Percentiles rank a stretch among this genome's conserved stretches.
phyloP scores from a whole-genome alignment of 2,113 vertebrate species.

The Oreotrochilus melanogaster region DNA sequence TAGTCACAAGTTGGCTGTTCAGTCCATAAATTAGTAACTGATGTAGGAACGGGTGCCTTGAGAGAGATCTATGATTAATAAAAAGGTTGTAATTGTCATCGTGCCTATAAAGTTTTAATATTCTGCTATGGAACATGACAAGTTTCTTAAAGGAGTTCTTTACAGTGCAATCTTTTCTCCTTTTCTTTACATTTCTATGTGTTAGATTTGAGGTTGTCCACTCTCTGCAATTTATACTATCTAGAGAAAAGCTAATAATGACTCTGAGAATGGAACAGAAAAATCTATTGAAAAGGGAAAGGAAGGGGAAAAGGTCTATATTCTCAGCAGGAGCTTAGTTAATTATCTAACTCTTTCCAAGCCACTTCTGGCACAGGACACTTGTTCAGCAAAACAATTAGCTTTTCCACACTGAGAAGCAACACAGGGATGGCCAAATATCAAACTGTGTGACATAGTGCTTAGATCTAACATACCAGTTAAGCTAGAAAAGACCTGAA shows the following conservation, averaged over 20 bases:
- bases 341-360: constrained; percentile 29
- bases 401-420: background rate
- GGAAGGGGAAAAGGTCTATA: background rate
- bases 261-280: background rate
- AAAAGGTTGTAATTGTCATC: constrained; percentile 66
- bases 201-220: background rate
- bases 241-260: constrained; percentile 38
- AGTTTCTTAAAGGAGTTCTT: background rate
- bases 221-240: background rate
- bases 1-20: constrained; percentile 42
- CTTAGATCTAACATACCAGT: background rate
- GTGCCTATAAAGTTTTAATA: constrained; percentile 1
- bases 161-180: background rate
- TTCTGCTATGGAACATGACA: constrained; percentile 38
- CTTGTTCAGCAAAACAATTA: background rate
- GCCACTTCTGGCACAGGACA: background rate
- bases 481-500: background rate
- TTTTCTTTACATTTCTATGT: background rate
- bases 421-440: background rate
- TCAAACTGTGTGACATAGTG: background rate
- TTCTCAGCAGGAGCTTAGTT: constrained; percentile 13
- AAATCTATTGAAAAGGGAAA: background rate
- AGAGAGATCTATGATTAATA: constrained; percentile 62
- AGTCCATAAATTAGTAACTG: constrained; percentile 31
- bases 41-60: constrained; percentile 37